Base-by-base conservation (phyloP, 2,888 invertebrate species). In the Eueremaeus valkanovi region DNA sequence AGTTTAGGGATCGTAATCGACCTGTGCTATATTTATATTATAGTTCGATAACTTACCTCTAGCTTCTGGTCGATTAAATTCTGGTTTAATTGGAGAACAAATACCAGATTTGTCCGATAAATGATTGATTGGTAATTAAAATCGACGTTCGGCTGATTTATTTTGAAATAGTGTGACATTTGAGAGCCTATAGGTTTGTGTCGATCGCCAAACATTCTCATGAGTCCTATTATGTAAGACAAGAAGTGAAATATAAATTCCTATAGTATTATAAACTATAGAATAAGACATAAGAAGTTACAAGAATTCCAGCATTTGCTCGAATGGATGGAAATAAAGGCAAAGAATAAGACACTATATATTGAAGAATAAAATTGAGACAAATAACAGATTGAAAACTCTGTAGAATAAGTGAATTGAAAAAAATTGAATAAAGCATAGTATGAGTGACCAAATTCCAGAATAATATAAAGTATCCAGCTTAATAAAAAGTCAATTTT, bases 141-240 rank as follows among this genome's bases (percentile, higher is more conserved):
- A n/a, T 72, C 73, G n/a, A 77, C 58, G 27, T 29, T 18, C 21
- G 77, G 77, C 40, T 77, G 55, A 42, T 31, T 51, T 61, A 77
- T 73, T n/a, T 21, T 76, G 61, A 77, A 77, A 33, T 66, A 73
- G 45, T 49, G 16, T 13, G 75, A 77, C 31, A 77, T 70, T 42
- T 73, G 73, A 55, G 27, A 45, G 45, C 75, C 75, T 36, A 73
- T 51, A 16, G 40, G 27, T 70, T 76, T 76, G 33, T 31, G 73
- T 21, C 61, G 40, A 13, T 72, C 58, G 40, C 73, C 77, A 73
- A 77, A 76, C 45, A 75, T 72, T 55, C 68, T 73, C 40, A 68
- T 72, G 16, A 77, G 63, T 49, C 77, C 77, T 77, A 33, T 36
- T 58, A 58, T 45, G 45, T 63, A 40, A 73, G 42, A 24, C 29